Base-by-base conservation (phyloP, 2,113 vertebrate genomes). In the Pteronura brasiliensis region DNA sequence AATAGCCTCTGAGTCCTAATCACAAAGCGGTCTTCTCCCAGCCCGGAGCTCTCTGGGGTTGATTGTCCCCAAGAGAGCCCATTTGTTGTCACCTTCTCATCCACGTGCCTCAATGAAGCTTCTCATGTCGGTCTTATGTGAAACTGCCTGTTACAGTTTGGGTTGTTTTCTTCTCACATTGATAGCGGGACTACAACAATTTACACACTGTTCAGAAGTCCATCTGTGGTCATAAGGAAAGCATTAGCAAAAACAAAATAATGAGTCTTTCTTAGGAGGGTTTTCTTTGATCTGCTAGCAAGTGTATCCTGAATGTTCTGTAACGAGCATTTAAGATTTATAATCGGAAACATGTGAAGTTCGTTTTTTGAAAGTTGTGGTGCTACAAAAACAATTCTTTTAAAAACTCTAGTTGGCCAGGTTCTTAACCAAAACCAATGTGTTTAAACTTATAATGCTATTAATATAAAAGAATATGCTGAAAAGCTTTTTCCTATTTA, bases 341-440 rank as follows among this genome's bases (percentile, higher is more conserved):
- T 71, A 74, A 87, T 84, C 14, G 95, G 23, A 77, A 97, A 55
- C 74, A 90, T n/a, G 13, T 52, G 69, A 31, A 67, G 17, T 95
- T 79, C 5, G 7, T 34, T 74, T 85, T 96, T 72, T 79, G 29
- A 29, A 89, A 77, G 39, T 74, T 69, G 14, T 61, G 18, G 31
- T 83, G 6, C 21, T 77, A 72, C 7, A 52, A 74, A 87, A 97
- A 67, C 20, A 90, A 63, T 17, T n/a, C 69, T 94, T 90, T 72
- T 34, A 34, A 65, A 34, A 65, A 65, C 17, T 90, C 3, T 83
- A 93, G 31, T 6, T 7, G 84, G 39, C 52, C 12, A 44, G 29
- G 1, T 77, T 96, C 69, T 88, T 96, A 93, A 61, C 57, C 57
- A 92, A 21, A 95, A 92, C 12, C 82, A 94, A 83, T 95, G 39